phyloP scores from a whole-genome alignment of 2,797 vertebrate genomes.

The Poecile montanus region DNA sequence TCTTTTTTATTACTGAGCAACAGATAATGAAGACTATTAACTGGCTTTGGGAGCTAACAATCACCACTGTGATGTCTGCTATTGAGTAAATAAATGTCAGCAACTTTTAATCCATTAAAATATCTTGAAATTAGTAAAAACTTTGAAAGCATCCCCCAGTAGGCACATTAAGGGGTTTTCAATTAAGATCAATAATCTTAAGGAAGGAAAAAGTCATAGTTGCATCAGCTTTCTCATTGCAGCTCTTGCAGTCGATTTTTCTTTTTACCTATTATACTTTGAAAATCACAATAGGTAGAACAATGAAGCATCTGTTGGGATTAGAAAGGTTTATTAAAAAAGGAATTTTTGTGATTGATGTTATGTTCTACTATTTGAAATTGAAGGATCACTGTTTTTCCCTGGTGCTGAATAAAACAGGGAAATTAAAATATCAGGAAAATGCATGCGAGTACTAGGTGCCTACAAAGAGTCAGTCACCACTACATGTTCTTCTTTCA shows the following conservation, averaged over 20 bases:
- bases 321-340: neutral
- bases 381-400: neutral
- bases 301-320: neutral
- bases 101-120: slow-evolving; percentile 14
- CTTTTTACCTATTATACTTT: neutral
- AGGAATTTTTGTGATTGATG: neutral
- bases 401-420: neutral
- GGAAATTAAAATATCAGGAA: neutral
- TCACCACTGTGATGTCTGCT: neutral
- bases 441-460: neutral
- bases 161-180: neutral
- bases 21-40: neutral
- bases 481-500: neutral
- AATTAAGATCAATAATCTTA: neutral
- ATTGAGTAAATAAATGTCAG: neutral
- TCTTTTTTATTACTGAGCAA: neutral
- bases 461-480: neutral
- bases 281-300: neutral
- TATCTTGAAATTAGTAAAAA: slow-evolving; percentile 5
- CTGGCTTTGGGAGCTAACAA: neutral
- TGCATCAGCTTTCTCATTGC: neutral
- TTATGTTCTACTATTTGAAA: neutral
- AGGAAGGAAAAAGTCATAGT: neutral
- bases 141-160: neutral
- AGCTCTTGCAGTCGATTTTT: neutral